These are phyloP conservation scores for Tanytarsus gracilentus DNA, from an alignment of 2,888 invertebrate genomes.

Conservation along the genomic window DNA sequence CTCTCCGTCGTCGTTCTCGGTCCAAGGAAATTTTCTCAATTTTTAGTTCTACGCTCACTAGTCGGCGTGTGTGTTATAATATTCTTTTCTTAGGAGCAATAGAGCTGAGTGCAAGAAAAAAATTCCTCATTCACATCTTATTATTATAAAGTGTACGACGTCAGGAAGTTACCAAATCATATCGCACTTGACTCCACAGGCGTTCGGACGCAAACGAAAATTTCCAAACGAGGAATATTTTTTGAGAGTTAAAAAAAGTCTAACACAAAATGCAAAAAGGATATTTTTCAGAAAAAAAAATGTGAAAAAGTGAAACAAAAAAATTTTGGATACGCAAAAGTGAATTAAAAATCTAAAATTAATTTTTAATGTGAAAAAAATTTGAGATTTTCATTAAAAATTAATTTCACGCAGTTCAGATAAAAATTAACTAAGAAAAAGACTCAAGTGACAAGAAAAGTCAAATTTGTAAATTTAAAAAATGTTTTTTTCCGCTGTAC, in stretches of 20 bases:
- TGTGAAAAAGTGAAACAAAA: too few species aligned
- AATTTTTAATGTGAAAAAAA: too few species aligned
- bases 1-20: neutral
- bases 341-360: too few species aligned
- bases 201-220: constrained; percentile 23
- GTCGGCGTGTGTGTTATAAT: neutral
- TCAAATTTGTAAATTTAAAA: constrained; percentile 2
- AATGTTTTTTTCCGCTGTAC: neutral
- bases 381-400: too few species aligned
- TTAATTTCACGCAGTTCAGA: too few species aligned
- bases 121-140: constrained; percentile 19
- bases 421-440: too few species aligned
- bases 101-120: neutral
- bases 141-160: constrained; percentile 26
- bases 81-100: neutral
- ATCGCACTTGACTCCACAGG: constrained; percentile 27
- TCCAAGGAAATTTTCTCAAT: constrained; percentile 21
- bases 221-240: neutral
- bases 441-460: neutral
- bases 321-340: too few species aligned
- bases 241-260: neutral
- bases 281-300: neutral
- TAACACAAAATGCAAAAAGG: neutral
- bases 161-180: constrained; percentile 22
- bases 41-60: neutral